Evolutionary conservation across 2,113 vertebrate species (phyloP).

Genomic region (Felis chaus): DNA sequence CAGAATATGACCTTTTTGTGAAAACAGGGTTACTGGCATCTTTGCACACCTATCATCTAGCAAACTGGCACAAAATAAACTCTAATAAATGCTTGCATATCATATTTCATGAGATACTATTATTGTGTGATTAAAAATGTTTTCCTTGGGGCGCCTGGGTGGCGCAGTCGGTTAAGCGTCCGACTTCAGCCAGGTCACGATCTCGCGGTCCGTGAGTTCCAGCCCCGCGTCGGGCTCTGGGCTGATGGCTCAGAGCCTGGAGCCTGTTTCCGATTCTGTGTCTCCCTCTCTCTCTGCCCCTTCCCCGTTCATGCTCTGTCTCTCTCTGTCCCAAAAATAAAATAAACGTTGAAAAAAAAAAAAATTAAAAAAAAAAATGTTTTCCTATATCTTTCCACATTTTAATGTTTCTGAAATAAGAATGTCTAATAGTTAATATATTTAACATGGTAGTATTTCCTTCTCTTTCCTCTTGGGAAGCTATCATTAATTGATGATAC

Average conservation of each 20-base stretch:
- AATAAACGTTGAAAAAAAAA: no score
- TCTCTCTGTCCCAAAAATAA: no score
- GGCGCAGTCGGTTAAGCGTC: no score
- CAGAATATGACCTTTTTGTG: not conserved
- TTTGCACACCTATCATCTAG: not conserved
- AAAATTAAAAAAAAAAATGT: not conserved
- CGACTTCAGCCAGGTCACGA: no score
- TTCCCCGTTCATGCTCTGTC: no score
- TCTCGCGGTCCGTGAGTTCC: no score
- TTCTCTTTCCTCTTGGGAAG: not conserved
- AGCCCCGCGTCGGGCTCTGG: no score
- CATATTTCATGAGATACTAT: not conserved
- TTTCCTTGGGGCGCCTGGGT: not conserved
- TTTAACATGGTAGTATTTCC: not conserved
- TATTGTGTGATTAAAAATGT: not conserved
- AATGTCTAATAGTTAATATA: not conserved
- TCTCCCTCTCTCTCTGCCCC: no score
- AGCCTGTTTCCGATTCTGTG: no score
- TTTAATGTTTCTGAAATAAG: conserved; percentile 9
- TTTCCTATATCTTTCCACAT: not conserved
- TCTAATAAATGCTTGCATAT: not conserved
- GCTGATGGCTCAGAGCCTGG: no score
- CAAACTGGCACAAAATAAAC: conserved; percentile 13
- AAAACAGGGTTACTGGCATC: not conserved
- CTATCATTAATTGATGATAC: not conserved